Base-by-base conservation (phyloP, 2,888 invertebrate species). In the Drosophila anceps region DNA sequence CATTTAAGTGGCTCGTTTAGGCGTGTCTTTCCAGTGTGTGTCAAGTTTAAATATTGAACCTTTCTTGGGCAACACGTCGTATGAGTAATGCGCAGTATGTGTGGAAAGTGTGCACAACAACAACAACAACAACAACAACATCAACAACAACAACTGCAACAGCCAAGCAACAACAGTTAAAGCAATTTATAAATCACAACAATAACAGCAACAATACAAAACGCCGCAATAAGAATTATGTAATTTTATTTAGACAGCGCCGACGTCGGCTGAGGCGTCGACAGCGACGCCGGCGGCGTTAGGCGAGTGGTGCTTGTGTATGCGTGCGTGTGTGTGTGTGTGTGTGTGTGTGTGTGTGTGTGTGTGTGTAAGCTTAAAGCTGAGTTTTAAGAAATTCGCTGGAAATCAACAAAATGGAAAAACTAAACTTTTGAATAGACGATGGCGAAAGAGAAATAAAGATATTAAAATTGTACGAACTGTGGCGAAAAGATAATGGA, bases 11-110 rank as follows among this genome's bases (percentile, higher is more conserved):
- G 59, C 37, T 35, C 43, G 50, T 70, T 37, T 69, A 39, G 43
- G 31, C 41, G 43, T 31, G 20, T 51, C 24, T 72, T 31, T 60
- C 15, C 37, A 50, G 63, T 70, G 65, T 74, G 67, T 79, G 85
- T 79, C 77, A 88, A 84, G 85, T 85, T 88, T 73, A 75, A 84
- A 75, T 82, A 74, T 76, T 79, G 66, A 73, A 69, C 55, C 71
- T 78, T 81, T 72, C 79, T 72, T 84, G 70, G 81, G 61, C 85
- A 81, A 71, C 71, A 41, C 60, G 75, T 43, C 81, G 86, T 70
- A 83, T 86, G 84, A 81, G 87, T 84, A 87, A 82, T 80, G 68
- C 60, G 60, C 39, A 35, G 35, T 51, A 50, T 39, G 18, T 44
- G 50, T 55, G 57, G 64, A 66, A 51, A 79, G 63, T 64, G 50